These are phyloP conservation scores for Coracopsis vasa DNA, from an alignment of 2,113 vertebrate species.

Conservation along the genomic window DNA sequence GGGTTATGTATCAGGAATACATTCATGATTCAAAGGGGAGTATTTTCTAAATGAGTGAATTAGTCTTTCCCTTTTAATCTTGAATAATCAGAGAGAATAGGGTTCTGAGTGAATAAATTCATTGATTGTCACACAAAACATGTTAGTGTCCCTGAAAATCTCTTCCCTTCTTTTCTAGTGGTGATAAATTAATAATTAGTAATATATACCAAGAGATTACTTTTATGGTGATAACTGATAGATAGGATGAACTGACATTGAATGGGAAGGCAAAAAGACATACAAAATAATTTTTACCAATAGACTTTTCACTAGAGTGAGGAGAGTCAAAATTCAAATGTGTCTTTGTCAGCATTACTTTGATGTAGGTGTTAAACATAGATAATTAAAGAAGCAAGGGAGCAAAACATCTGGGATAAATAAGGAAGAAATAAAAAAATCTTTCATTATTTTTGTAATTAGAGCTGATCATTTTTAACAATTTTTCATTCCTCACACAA, in stretches of 20 bases:
- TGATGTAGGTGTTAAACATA: background rate
- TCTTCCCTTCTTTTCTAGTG: background rate
- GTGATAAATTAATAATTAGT: background rate
- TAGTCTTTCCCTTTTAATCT: background rate
- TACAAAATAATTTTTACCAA: background rate
- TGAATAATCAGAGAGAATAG: background rate
- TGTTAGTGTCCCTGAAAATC: background rate
- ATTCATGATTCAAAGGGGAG: background rate
- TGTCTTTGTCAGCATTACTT: background rate
- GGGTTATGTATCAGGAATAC: background rate
- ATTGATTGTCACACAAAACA: background rate
- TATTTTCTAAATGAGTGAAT: background rate
- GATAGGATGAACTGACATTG: background rate
- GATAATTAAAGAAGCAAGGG: background rate
- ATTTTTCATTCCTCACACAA: background rate
- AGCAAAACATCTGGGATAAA: background rate
- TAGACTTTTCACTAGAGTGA: background rate
- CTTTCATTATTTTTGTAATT: background rate
- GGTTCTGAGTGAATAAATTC: background rate
- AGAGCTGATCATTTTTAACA: background rate
- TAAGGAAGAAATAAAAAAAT: background rate
- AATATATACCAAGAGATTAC: background rate
- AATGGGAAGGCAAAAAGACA: background rate
- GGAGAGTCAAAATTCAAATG: background rate
- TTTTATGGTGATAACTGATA: background rate